Percentiles rank a stretch among this genome's conserved stretches.
Evolutionary conservation across 2,797 vertebrate species (phyloP).

Genomic region (Pterois miles): DNA sequence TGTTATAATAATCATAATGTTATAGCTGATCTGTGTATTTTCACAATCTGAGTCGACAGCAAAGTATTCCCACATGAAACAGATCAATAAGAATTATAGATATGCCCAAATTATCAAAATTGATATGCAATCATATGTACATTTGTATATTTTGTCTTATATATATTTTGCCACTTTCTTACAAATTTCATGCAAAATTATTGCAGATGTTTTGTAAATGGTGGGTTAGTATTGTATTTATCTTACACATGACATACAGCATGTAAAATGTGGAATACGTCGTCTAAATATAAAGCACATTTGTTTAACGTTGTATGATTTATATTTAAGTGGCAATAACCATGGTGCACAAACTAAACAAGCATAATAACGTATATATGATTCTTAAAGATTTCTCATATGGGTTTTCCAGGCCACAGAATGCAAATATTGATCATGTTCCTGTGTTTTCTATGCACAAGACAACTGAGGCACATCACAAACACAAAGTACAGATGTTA

Average conservation of each 20-base stretch:
- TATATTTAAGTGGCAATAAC: not conserved
- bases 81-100: not conserved
- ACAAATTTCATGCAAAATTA: not conserved
- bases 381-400: not conserved
- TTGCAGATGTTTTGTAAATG: not conserved
- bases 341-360: constrained; percentile 23
- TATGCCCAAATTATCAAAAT: not conserved
- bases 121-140: not conserved
- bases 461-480: constrained; percentile 61
- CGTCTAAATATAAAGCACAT: not conserved
- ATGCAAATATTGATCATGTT: constrained; percentile 11
- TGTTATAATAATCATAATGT: too few relatives aligned
- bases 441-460: constrained; percentile 15
- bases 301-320: not conserved
- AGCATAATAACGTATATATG: not conserved
- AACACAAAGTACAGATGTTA: constrained; percentile 27
- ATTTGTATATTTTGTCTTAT: constrained; percentile 14
- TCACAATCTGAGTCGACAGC: not conserved
- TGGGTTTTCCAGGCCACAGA: constrained; percentile 27
- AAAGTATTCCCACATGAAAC: constrained; percentile 8
- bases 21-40: not conserved
- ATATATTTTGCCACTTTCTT: constrained; percentile 8
- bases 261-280: not conserved
- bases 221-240: constrained; percentile 4
- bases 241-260: not conserved